Conservation (phyloP, 2,888 invertebrate genomes). For the Sarcophaga carnaria region DNA sequence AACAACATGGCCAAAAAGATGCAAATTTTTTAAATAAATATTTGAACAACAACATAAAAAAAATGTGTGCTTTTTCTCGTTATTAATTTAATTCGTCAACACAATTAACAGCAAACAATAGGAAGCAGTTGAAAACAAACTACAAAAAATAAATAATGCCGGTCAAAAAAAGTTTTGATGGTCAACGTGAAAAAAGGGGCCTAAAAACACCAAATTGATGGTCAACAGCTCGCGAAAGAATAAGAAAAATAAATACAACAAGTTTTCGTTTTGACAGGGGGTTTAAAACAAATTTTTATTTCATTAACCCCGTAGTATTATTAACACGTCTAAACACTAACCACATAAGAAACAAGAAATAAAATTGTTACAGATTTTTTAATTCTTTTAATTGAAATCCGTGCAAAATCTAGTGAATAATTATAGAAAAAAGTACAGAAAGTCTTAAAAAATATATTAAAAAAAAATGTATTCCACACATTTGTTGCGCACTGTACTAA, state of each 20-base stretch:
- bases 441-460: background rate
- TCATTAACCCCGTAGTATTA: slow-evolving; percentile 31
- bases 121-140: background rate
- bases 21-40: slow-evolving; percentile 44
- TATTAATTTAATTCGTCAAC: background rate
- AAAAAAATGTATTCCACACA: background rate
- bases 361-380: background rate
- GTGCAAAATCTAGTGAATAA: too few species aligned
- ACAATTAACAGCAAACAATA: slow-evolving; percentile 19
- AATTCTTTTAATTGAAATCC: background rate
- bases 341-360: slow-evolving; percentile 4
- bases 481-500: background rate
- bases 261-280: background rate
- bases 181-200: slow-evolving; percentile 28
- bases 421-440: background rate
- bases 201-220: background rate
- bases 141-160: background rate
- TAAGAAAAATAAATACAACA: background rate
- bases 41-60: slow-evolving; percentile 26
- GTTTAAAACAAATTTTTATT: slow-evolving; percentile 5
- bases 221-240: background rate
- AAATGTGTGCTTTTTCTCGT: background rate
- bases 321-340: slow-evolving; percentile 28
- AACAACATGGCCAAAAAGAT: background rate
- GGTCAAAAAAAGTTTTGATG: slow-evolving; percentile 26